A percentile compares a stretch with the other conserved stretches of the same genome.
Evolutionary conservation across 2,888 invertebrate species (phyloP).

Genomic region (Athalia cordata): DNA sequence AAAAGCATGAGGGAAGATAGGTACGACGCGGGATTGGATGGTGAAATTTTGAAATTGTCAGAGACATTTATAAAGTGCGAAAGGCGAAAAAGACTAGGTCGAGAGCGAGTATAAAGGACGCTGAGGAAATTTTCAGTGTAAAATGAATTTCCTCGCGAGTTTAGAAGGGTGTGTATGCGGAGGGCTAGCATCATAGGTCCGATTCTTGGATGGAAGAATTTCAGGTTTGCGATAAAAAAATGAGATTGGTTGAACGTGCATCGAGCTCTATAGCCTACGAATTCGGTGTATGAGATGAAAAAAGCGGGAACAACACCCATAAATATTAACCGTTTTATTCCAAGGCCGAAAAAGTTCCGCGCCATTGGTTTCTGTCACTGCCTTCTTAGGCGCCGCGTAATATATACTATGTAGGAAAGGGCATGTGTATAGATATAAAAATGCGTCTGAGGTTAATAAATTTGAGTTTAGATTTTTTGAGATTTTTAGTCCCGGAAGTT

Average conservation of each 20-base stretch:
- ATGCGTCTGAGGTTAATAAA: conserved; percentile 1
- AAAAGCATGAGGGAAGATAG: background rate
- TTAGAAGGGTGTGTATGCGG: background rate
- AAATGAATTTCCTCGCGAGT: background rate
- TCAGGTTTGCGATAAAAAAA: background rate
- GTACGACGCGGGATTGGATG: background rate
- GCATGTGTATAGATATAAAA: background rate
- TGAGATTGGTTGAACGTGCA: background rate
- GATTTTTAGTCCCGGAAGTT: conserved; percentile 15
- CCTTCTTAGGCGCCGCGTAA: background rate
- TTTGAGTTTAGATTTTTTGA: conserved; percentile 15
- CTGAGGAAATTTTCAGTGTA: background rate
- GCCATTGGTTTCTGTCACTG: conserved; percentile 7
- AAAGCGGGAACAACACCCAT: background rate
- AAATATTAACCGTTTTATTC: background rate
- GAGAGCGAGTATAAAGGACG: background rate
- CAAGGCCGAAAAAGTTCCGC: background rate
- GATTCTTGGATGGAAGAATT: background rate
- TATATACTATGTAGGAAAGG: background rate
- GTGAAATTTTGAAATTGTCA: conserved; percentile 26
- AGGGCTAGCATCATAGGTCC: background rate
- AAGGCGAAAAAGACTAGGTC: background rate
- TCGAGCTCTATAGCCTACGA: background rate
- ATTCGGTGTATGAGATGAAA: background rate
- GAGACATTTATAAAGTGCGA: conserved; percentile 21